Conservation (phyloP, 2,797 vertebrate genomes). For the Catharus ustulatus region DNA sequence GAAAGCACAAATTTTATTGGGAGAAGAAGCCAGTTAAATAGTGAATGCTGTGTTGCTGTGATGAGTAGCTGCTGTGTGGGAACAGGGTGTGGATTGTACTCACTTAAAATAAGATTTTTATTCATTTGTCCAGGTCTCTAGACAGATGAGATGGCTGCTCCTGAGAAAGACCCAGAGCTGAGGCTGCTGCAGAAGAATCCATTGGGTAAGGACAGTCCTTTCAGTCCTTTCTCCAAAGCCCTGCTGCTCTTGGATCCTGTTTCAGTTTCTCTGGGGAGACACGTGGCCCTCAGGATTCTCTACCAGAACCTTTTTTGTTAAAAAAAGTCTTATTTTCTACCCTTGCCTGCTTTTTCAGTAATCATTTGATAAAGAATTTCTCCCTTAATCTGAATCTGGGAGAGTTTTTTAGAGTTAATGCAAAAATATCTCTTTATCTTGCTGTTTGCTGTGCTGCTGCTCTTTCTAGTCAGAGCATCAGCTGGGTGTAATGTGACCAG, state of each 20-base stretch:
- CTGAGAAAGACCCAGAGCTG: conserved; percentile 65
- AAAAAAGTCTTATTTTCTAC: neutral
- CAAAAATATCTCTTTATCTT: neutral
- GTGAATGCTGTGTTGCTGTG: neutral
- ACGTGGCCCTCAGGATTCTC: neutral
- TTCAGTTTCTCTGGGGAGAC: neutral
- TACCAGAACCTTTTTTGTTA: neutral
- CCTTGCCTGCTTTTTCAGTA: neutral
- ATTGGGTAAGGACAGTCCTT: conserved; percentile 32
- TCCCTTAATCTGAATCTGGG: neutral
- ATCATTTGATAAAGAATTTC: fast-evolving
- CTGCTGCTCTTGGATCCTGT: neutral
- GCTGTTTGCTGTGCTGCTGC: neutral
- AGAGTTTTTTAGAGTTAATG: neutral
- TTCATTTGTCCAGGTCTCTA: neutral
- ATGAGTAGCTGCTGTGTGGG: neutral
- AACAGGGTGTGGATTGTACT: neutral
- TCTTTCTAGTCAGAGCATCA: neutral
- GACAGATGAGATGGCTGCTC: conserved; percentile 62
- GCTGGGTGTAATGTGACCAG: neutral
- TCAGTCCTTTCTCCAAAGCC: neutral
- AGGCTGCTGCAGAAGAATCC: conserved; percentile 58
- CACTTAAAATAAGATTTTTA: neutral
- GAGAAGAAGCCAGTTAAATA: neutral
- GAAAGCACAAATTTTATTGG: neutral